A percentile compares a stretch with the other conserved stretches of the same genome.
Evolutionary conservation across 2,888 invertebrate species (phyloP).

Genomic region (Apamea epomidion): DNA sequence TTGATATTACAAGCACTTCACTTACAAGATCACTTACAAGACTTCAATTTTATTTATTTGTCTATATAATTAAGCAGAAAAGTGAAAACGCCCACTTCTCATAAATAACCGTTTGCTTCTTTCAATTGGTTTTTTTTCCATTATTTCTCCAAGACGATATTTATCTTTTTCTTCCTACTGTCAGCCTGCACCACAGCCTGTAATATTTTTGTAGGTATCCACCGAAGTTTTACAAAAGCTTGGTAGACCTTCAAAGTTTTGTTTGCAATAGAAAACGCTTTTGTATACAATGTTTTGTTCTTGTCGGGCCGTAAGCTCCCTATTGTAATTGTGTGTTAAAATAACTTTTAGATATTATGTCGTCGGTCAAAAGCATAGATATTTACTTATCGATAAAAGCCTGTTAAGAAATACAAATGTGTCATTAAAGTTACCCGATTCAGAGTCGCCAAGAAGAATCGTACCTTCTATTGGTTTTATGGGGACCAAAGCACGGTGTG

Average conservation of each 20-base stretch:
- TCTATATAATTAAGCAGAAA: background rate
- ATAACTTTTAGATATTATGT: no score
- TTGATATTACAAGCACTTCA: background rate
- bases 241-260: background rate
- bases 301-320: background rate
- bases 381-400: no score
- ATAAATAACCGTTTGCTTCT: background rate
- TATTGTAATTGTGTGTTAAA: no score
- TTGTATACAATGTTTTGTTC: conserved; percentile 3
- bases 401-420: no score
- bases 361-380: no score
- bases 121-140: background rate
- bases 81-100: background rate
- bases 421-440: background rate
- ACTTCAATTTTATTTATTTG: background rate
- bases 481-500: background rate
- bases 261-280: conserved; percentile 5
- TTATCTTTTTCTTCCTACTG: background rate
- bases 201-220: background rate
- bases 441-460: background rate
- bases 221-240: conserved; percentile 16
- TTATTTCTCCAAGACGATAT: background rate
- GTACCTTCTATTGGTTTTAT: background rate
- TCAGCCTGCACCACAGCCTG: background rate
- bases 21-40: no score